These are phyloP conservation scores for Pelvicachromis taeniatus DNA, from an alignment of 2,113 vertebrate species.

Conservation along the genomic window DNA sequence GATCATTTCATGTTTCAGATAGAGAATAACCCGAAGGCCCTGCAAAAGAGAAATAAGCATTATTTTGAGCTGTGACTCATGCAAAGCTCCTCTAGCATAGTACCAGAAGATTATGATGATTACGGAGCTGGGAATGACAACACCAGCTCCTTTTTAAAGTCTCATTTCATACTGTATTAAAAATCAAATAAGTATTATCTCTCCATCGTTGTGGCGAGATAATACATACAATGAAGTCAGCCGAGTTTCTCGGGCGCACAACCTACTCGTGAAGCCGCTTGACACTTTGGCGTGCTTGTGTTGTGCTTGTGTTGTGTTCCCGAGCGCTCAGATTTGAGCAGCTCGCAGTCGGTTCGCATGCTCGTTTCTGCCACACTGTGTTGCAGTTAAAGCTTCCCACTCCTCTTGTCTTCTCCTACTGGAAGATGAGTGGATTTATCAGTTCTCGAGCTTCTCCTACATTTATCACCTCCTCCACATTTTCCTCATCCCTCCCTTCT, in stretches of 20 bases:
- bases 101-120: neutral
- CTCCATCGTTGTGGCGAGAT: neutral
- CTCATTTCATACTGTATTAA: neutral
- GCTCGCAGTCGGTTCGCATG: neutral
- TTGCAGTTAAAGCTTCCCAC: conserved; percentile 22
- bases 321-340: neutral
- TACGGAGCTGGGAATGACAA: neutral
- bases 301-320: neutral
- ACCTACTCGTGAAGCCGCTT: neutral
- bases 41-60: neutral
- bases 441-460: conserved; percentile 9
- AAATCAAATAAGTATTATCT: neutral
- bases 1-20: neutral
- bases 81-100: neutral
- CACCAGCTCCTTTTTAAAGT: neutral
- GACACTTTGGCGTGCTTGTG: neutral
- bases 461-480: conserved; percentile 53
- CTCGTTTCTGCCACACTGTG: neutral
- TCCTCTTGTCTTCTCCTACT: conserved; percentile 4
- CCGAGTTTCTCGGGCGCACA: neutral
- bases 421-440: conserved; percentile 20
- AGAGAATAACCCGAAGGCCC: neutral
- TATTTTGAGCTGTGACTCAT: neutral
- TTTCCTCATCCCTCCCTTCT: conserved; percentile 9
- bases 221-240: neutral